These are phyloP conservation scores for Drosophila rhopaloa DNA, from an alignment of 1,140 invertebrate species.

Conservation along the genomic window DNA sequence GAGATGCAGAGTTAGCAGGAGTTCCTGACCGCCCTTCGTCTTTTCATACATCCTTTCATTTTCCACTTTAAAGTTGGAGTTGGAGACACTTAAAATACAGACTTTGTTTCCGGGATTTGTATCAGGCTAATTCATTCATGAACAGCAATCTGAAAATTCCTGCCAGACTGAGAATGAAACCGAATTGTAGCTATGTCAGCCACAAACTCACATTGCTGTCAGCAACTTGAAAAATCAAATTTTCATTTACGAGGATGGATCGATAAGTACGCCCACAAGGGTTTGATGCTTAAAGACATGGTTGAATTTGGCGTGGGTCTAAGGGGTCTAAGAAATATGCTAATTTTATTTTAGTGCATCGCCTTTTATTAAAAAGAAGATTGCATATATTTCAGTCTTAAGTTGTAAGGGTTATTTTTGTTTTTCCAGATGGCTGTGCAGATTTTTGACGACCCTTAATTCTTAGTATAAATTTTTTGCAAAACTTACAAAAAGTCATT, in stretches of 20 bases:
- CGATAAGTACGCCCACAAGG: neutral
- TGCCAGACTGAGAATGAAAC: neutral
- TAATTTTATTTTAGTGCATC: neutral
- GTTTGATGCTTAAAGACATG: neutral
- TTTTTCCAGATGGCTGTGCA: too few species aligned
- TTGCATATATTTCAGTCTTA: too few species aligned
- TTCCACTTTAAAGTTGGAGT: slow-evolving; percentile 5
- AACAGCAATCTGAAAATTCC: neutral
- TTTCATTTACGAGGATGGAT: slow-evolving; percentile 15
- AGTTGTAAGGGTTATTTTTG: too few species aligned
- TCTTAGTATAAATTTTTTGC: too few species aligned
- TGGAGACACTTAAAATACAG: neutral
- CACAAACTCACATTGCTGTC: slow-evolving; percentile 23
- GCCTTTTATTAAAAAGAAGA: neutral
- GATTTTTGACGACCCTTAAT: too few species aligned
- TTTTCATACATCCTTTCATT: neutral
- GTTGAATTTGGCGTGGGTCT: neutral
- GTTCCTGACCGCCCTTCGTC: neutral
- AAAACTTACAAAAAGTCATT: too few species aligned
- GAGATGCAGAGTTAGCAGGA: neutral
- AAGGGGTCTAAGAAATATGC: neutral
- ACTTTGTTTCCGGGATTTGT: neutral
- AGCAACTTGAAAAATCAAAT: slow-evolving; percentile 18
- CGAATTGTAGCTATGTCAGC: slow-evolving; percentile 7
- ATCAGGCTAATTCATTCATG: slow-evolving; percentile 17